Base-by-base conservation (phyloP, 1,140 invertebrate genomes). In the Antheraea pernyi region DNA sequence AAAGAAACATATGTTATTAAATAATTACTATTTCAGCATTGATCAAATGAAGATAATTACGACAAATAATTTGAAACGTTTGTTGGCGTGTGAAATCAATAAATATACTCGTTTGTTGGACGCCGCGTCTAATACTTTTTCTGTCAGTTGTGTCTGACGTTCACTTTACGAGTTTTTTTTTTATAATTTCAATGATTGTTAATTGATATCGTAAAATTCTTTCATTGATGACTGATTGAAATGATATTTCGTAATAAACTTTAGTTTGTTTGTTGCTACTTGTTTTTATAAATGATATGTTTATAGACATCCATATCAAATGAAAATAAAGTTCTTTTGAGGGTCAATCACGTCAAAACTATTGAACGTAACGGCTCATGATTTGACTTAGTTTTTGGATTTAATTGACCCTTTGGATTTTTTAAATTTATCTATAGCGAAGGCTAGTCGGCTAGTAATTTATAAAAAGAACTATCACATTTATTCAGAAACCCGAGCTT, bases 21-120 rank as follows among this genome's bases (percentile, higher is more conserved):
- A 22, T 30, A 61, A 30, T 7, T 19, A 22, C 19, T 53, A 53
- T 13, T 53, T 53, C 46, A 53, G 10, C 11, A 61, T 30, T 68
- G 74, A 75, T 69, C 59, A 64, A 74, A 77, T 75, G 63, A 72
- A 78, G 76, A 84, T 82, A 74, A 80, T 83, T 83, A 83, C 80
- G 80, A 69, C 37, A 19, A 65, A 42, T 42, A 2, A 59, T 39
- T 70, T 81, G 69, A 78, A 68, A 75, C 70, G 73, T 72, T 74
- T 73, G 75, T 79, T 78, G 76, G 73, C 72, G 80, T 79, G 80
- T 73, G 73, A 78, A 83, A 81, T 82, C 75, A 79, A 80, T 80
- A 78, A 79, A 78, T 71, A 69, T 75, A 69, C 83, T 75, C 78
- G 78, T 79, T 82, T 78, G 77, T 78, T 72, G 74, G 73, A 70